Percentiles rank a stretch among this genome's conserved stretches.
These are phyloP conservation scores for Ostrea denselamellosa DNA, from an alignment of 1,140 invertebrate species.

Conservation along the genomic window DNA sequence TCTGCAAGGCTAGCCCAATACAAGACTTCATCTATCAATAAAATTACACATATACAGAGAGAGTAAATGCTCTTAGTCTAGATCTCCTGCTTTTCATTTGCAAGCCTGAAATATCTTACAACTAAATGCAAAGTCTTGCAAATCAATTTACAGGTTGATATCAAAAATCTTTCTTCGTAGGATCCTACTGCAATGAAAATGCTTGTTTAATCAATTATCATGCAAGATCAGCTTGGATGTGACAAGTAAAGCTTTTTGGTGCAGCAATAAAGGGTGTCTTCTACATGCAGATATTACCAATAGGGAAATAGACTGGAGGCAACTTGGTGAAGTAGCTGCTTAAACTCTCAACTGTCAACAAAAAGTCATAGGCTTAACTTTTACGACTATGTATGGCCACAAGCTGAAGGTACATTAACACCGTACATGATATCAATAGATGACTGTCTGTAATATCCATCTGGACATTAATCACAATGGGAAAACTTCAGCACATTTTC, in stretches of 20 bases:
- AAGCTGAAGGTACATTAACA: too few species aligned
- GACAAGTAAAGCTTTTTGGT: constrained; percentile 25
- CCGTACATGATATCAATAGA: too few species aligned
- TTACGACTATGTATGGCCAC: too few species aligned
- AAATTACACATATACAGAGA: background rate
- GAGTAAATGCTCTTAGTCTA: background rate
- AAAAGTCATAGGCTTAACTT: background rate
- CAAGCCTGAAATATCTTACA: background rate
- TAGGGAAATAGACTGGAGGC: constrained; percentile 32
- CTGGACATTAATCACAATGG: too few species aligned
- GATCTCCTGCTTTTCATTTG: background rate
- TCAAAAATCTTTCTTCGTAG: background rate
- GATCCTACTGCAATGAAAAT: background rate
- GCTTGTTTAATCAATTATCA: background rate
- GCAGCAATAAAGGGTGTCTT: constrained; percentile 15
- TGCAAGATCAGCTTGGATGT: background rate
- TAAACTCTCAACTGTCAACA: constrained; percentile 39
- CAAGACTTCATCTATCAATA: background rate
- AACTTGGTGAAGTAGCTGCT: constrained; percentile 34
- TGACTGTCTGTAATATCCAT: too few species aligned
- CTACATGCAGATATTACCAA: constrained; percentile 37
- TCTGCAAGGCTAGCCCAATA: background rate
- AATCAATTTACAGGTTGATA: background rate
- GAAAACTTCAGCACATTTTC: too few species aligned
- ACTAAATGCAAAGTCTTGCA: background rate